Conservation (phyloP, 2,113 vertebrate genomes). For the Semnornis frantzii region DNA sequence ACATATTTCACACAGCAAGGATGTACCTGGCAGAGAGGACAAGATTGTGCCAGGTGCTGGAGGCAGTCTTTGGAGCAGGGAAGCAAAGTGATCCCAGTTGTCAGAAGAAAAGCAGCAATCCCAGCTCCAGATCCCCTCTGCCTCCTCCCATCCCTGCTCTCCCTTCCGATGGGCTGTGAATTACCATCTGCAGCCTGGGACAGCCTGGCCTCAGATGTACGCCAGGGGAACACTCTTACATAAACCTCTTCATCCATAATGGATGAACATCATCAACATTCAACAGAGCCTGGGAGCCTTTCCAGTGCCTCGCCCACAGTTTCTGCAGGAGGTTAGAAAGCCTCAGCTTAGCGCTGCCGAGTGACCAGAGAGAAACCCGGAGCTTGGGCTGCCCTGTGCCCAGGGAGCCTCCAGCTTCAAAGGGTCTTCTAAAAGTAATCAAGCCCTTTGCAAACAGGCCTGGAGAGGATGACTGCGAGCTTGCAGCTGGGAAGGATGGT, state of each 20-base stretch:
- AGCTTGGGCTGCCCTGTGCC: background rate
- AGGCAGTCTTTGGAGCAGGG: background rate
- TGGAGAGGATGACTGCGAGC: background rate
- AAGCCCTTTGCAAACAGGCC: background rate
- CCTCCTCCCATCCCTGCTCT: background rate
- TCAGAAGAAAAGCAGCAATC: background rate
- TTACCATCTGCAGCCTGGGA: background rate
- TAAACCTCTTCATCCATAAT: slow-evolving; percentile 70
- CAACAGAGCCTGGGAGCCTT: slow-evolving; percentile 35
- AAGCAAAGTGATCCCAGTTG: background rate
- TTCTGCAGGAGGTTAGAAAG: slow-evolving; percentile 18
- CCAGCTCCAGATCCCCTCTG: background rate
- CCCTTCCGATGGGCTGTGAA: background rate
- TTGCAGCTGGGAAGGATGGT: background rate
- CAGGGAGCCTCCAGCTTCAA: slow-evolving; percentile 11
- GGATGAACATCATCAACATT: slow-evolving; percentile 63
- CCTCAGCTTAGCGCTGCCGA: background rate
- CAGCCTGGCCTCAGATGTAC: slow-evolving; percentile 62
- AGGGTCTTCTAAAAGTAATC: slow-evolving; percentile 23
- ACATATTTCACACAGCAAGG: background rate
- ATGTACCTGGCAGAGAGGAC: background rate
- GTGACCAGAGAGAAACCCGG: background rate
- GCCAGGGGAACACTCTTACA: slow-evolving; percentile 55
- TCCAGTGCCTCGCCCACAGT: slow-evolving; percentile 48
- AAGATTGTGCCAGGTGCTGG: background rate